These are phyloP conservation scores for Orientallactaga bullata DNA, from an alignment of 2,113 vertebrate species.

Conservation along the genomic window DNA sequence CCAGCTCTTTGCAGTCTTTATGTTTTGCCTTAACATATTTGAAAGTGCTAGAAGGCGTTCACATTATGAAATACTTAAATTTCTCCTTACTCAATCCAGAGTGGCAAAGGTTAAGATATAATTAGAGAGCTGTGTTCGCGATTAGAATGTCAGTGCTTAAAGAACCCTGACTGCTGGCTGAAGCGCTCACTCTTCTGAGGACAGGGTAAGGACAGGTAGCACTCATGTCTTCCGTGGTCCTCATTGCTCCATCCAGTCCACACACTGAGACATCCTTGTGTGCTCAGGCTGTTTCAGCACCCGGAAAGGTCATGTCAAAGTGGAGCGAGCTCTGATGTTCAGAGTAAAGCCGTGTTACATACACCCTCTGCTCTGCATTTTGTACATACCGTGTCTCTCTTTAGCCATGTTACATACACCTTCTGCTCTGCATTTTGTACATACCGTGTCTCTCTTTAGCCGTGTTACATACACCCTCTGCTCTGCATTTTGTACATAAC, in stretches of 20 bases:
- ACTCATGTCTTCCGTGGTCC: fast-evolving
- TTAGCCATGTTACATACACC: no score
- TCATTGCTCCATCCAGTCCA: neutral
- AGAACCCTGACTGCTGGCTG: neutral
- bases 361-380: no score
- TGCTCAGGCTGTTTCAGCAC: neutral
- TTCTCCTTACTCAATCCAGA: neutral
- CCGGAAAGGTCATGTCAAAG: neutral
- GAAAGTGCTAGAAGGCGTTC: neutral
- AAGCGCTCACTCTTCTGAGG: neutral
- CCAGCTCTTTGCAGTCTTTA: neutral
- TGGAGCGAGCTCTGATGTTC: neutral
- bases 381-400: no score
- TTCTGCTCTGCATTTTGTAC: no score
- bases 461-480: no score
- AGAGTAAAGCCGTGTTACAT: neutral
- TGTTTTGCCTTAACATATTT: neutral
- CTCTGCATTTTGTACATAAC: fast-evolving
- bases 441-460: no score
- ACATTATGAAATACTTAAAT: neutral
- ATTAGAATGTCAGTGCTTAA: neutral
- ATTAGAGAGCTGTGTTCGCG: neutral
- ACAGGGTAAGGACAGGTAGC: neutral
- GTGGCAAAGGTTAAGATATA: neutral
- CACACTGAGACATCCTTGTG: neutral